Conservation (phyloP, 2,888 invertebrate species). For the Trichogramma dendrolimi region DNA sequence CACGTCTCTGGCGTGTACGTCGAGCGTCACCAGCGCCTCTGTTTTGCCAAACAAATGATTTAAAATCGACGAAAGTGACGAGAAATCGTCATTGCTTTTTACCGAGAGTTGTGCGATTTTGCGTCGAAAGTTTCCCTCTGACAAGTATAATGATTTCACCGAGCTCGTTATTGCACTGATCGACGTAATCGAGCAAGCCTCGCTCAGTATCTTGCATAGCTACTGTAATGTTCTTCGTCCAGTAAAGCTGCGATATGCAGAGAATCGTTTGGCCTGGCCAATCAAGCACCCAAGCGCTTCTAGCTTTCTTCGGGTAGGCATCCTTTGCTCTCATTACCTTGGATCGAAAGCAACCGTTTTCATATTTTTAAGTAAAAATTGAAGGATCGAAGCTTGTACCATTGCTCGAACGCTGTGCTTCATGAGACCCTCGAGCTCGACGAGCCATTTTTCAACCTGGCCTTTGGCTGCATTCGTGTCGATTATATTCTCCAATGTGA, state of each 20-base stretch:
- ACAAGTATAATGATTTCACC: conserved; percentile 79
- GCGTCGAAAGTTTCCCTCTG: conserved; percentile 77
- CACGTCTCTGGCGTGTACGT: conserved; percentile 90
- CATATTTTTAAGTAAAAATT: neutral
- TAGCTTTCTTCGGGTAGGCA: conserved; percentile 47
- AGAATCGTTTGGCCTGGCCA: conserved; percentile 68
- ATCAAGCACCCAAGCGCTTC: conserved; percentile 59
- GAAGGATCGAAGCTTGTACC: conserved; percentile 40
- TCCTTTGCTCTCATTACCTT: conserved; percentile 52
- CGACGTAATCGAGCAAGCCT: conserved; percentile 63
- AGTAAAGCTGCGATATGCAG: conserved; percentile 76
- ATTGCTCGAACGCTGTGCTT: conserved; percentile 55
- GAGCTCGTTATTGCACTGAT: conserved; percentile 72
- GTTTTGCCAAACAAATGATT: conserved; percentile 4
- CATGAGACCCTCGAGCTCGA: conserved; percentile 46
- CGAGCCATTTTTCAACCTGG: conserved; percentile 53
- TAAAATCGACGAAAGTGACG: neutral
- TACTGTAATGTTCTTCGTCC: conserved; percentile 85
- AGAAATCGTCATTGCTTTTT: conserved; percentile 23
- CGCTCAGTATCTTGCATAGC: conserved; percentile 61
- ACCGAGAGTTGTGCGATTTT: conserved; percentile 85
- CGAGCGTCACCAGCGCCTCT: conserved; percentile 86
- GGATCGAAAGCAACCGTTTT: neutral
- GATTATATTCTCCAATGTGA: conserved; percentile 53
- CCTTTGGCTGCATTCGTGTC: conserved; percentile 57